Evolutionary conservation across 2,888 invertebrate genomes (phyloP), one percentile per base, ranked within the genome.

Genomic region (Syritta pipiens): DNA sequence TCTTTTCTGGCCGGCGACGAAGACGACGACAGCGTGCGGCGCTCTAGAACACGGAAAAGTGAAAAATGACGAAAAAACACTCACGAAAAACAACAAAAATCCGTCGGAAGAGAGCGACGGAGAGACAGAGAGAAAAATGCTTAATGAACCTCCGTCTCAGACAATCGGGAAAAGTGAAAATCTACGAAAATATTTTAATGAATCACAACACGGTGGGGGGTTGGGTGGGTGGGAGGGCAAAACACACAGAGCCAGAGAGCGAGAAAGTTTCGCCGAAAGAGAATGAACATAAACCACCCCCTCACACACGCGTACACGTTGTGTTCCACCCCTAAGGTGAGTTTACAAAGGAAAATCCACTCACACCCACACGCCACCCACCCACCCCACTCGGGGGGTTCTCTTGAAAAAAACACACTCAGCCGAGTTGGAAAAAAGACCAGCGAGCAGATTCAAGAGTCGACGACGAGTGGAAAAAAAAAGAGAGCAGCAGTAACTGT

Each of bases 151-250:
- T n/a, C n/a, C n/a, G n/a, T n/a, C n/a, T n/a, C n/a, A n/a, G n/a
- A n/a, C n/a, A n/a, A n/a, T n/a, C n/a, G n/a, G 6, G 10, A 67
- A 76, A 63, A 69, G 62, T 63, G 51, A 76, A 76, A 76, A 76
- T 51, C 12, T 44, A 63, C 71, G 19, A 76, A 76, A 76, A 71
- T 76, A 76, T 71, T 71, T 76, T 30, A 51, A 59, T 76, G 76
- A 76, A 71, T 76, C 76, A 75, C 40, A 28, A 32, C 37, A 51
- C 71, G 76, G 57, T 37, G 46, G 62, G 53, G 26, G 55, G 37
- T n/a, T 53, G 40, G n/a, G n/a, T n/a, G n/a, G n/a, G n/a, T n/a
- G n/a, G n/a, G n/a, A n/a, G n/a, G n/a, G n/a, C n/a, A n/a, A n/a
- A n/a, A n/a, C n/a, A n/a, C n/a, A n/a, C n/a, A 49, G 44, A 63